Conservation (phyloP, 2,888 invertebrate species). For the Tiliacea citrago region DNA sequence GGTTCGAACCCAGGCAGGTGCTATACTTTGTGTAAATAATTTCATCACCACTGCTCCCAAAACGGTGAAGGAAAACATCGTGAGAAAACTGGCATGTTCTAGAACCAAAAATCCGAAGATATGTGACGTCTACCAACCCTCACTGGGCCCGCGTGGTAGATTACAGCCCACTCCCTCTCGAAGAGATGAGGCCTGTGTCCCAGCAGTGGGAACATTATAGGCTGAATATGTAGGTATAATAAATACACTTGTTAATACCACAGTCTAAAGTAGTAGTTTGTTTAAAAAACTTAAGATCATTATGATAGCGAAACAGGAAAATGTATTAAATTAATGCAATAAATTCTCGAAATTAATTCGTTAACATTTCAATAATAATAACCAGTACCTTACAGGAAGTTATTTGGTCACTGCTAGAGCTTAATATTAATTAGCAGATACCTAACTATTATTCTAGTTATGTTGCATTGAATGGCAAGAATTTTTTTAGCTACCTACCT, state of each 20-base stretch:
- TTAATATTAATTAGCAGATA: neutral
- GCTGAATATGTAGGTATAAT: neutral
- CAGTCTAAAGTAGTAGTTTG: neutral
- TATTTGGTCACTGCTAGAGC: neutral
- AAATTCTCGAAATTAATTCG: neutral
- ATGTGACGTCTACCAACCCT: too few relatives aligned
- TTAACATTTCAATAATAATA: neutral
- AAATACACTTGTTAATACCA: neutral
- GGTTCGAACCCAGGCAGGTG: too few relatives aligned
- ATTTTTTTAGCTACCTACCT: neutral
- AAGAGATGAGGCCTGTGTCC: too few relatives aligned
- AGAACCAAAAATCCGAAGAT: too few relatives aligned
- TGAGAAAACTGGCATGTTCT: too few relatives aligned
- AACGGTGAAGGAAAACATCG: too few relatives aligned
- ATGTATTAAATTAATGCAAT: conserved; percentile 6
- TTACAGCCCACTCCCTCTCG: too few relatives aligned
- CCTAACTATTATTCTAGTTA: too few relatives aligned
- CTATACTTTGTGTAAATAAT: too few relatives aligned
- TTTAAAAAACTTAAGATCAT: neutral
- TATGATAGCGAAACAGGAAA: conserved; percentile 5
- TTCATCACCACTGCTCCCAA: too few relatives aligned
- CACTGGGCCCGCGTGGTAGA: too few relatives aligned
- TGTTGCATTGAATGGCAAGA: neutral
- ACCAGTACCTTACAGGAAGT: neutral
- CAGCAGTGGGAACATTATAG: too few relatives aligned